Percentiles rank a stretch among this genome's conserved stretches.
Evolutionary conservation across 2,797 vertebrate genomes (phyloP).

Genomic region (Sebastolobus altivelis): DNA sequence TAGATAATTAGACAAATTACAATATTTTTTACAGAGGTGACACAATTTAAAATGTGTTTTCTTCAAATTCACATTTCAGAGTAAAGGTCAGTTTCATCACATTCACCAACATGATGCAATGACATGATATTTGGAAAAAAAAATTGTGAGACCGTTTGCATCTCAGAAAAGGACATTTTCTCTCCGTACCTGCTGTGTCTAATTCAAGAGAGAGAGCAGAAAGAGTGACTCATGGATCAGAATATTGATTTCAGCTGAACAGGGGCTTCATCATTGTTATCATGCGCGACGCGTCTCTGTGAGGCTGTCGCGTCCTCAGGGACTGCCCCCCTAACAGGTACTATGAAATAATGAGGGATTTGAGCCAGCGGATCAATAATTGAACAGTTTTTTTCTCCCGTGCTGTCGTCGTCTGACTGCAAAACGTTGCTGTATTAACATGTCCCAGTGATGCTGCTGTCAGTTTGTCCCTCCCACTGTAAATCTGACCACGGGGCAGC

Average conservation of each 20-base stretch:
- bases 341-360: conserved; percentile 75
- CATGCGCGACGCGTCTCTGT: conserved; percentile 55
- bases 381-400: conserved; percentile 47
- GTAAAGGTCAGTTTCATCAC: conserved; percentile 50
- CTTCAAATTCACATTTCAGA: conserved; percentile 17
- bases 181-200: conserved; percentile 43
- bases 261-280: conserved; percentile 66
- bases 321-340: conserved; percentile 58
- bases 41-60: conserved; percentile 27
- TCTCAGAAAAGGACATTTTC: conserved; percentile 50
- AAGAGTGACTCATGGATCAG: conserved; percentile 70
- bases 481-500: conserved; percentile 55
- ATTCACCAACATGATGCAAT: conserved; percentile 49
- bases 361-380: conserved; percentile 72
- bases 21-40: conserved; percentile 16
- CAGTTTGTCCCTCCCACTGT: conserved; percentile 43
- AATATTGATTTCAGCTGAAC: conserved; percentile 78
- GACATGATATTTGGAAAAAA: conserved; percentile 6
- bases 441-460: conserved; percentile 50
- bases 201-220: conserved; percentile 46
- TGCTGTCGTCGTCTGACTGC: conserved; percentile 42
- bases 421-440: conserved; percentile 64
- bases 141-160: conserved; percentile 35
- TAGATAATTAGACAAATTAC: conserved; percentile 32
- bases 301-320: conserved; percentile 42